These are phyloP conservation scores for Seira musarum DNA, from an alignment of 2,888 invertebrate genomes.

Conservation along the genomic window DNA sequence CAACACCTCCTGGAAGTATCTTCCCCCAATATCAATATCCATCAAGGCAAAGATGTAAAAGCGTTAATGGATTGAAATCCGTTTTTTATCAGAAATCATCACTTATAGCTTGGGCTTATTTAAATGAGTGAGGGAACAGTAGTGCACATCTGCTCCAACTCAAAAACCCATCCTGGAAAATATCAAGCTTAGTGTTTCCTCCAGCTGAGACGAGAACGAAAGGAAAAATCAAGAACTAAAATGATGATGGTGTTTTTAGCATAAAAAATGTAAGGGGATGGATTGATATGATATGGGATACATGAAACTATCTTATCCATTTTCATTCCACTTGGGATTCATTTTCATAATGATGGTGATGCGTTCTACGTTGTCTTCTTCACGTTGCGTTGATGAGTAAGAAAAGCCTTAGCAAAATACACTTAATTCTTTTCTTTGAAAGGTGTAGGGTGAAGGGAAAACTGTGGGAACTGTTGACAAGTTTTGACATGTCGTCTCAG, in stretches of 20 bases:
- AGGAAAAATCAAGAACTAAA: constrained; percentile 28
- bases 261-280: constrained; percentile 56
- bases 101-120: constrained; percentile 24
- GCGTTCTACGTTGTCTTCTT: too few species aligned
- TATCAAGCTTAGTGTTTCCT: constrained; percentile 19
- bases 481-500: constrained; percentile 9
- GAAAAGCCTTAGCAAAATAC: background rate
- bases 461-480: constrained; percentile 9
- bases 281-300: constrained; percentile 26
- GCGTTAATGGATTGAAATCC: constrained; percentile 66
- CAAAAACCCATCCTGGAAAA: background rate
- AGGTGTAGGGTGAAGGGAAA: background rate
- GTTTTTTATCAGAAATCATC: constrained; percentile 34
- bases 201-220: background rate
- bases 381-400: constrained; percentile 12
- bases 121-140: constrained; percentile 1
- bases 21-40: too few species aligned
- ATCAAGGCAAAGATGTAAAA: constrained; percentile 52
- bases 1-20: constrained; percentile 9
- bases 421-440: background rate
- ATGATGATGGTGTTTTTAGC: constrained; percentile 52
- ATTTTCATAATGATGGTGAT: constrained; percentile 43
- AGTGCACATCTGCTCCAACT: constrained; percentile 54
- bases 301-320: constrained; percentile 27
- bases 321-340: too few species aligned